Percentiles rank a stretch among this genome's conserved stretches.
Evolutionary conservation across 2,888 invertebrate species (phyloP).

Genomic region (Scotopteryx bipunctaria): DNA sequence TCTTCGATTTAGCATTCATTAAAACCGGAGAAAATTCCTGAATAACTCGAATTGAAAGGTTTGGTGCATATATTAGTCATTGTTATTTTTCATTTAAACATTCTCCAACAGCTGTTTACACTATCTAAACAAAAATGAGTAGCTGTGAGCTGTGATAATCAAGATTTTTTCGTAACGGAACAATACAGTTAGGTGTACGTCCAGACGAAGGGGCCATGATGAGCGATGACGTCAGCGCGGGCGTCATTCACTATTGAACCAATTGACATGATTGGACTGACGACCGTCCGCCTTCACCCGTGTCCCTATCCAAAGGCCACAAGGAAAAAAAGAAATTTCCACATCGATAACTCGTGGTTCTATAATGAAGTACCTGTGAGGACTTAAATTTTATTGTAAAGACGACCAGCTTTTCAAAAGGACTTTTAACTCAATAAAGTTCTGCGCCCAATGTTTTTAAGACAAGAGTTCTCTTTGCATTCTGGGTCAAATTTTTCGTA

Average conservation of each 20-base stretch:
- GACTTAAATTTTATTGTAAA: too few species aligned
- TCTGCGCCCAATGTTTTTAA: too few species aligned
- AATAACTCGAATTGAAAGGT: conserved; percentile 9
- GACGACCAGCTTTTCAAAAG: too few species aligned
- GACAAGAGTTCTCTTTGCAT: too few species aligned
- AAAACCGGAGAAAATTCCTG: conserved; percentile 13
- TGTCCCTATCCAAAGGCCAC: conserved; percentile 25
- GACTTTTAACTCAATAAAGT: too few species aligned
- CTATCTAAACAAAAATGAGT: conserved; percentile 28
- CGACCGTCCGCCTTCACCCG: conserved; percentile 33
- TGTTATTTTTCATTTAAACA: conserved; percentile 24
- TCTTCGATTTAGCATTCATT: conserved; percentile 13
- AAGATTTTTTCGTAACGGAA: conserved; percentile 51
- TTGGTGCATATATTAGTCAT: conserved; percentile 14
- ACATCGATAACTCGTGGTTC: not conserved
- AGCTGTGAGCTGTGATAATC: conserved; percentile 15
- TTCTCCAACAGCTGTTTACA: conserved; percentile 25
- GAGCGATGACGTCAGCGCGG: conserved; percentile 72
- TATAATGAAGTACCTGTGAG: not conserved
- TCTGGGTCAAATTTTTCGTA: too few species aligned
- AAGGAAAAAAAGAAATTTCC: conserved; percentile 16
- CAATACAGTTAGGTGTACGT: conserved; percentile 57
- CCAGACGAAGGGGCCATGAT: conserved; percentile 66
- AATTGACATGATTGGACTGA: conserved; percentile 74
- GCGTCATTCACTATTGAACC: conserved; percentile 73